These are phyloP conservation scores for Hyposoter didymator DNA, from an alignment of 2,888 invertebrate species.

Conservation along the genomic window DNA sequence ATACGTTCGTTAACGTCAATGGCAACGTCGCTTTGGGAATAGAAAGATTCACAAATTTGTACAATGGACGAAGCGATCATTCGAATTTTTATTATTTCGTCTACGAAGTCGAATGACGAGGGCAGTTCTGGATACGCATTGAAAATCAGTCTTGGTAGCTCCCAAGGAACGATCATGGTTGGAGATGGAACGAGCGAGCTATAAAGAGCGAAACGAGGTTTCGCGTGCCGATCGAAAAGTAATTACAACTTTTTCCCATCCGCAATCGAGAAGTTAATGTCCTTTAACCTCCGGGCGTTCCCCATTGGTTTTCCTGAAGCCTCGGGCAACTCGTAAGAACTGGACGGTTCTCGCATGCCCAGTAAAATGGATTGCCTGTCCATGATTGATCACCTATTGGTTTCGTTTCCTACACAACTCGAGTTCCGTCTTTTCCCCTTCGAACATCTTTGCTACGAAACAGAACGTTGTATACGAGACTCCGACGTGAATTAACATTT, in stretches of 20 bases:
- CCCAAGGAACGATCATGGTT: constrained; percentile 36
- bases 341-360: constrained; percentile 82
- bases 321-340: constrained; percentile 77
- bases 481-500: constrained; percentile 45
- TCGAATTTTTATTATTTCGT: constrained; percentile 42
- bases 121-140: constrained; percentile 47
- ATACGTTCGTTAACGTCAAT: no score
- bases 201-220: constrained; percentile 60
- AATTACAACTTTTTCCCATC: constrained; percentile 83
- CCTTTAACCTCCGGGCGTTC: constrained; percentile 80
- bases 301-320: constrained; percentile 76
- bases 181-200: constrained; percentile 38
- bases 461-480: constrained; percentile 25
- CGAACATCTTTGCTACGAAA: constrained; percentile 39
- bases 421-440: constrained; percentile 62
- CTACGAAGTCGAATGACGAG: neutral
- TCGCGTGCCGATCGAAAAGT: constrained; percentile 79
- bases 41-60: constrained; percentile 32
- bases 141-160: constrained; percentile 56
- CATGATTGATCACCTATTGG: constrained; percentile 83
- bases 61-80: constrained; percentile 27
- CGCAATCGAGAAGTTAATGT: constrained; percentile 83
- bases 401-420: constrained; percentile 63
- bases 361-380: constrained; percentile 81
- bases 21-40: neutral